Percentiles rank a stretch among this genome's conserved stretches.
Evolutionary conservation across 2,797 vertebrate genomes (phyloP).

Genomic region (Hyperoplus lanceolatus): DNA sequence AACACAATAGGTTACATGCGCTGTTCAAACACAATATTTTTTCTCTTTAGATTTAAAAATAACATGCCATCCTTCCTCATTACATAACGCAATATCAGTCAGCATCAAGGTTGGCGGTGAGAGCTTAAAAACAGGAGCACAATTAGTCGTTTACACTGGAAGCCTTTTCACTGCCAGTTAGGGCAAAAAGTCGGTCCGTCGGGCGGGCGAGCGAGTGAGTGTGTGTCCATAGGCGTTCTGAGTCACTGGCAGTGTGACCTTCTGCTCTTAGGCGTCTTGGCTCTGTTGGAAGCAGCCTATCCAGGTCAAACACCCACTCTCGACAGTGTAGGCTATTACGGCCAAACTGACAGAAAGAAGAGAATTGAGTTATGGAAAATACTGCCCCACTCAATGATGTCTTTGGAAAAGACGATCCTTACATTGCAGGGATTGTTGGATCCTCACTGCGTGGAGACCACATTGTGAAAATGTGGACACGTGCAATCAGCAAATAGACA

Average conservation of each 20-base stretch:
- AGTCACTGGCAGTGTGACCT: slow-evolving; percentile 79
- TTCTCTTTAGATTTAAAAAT: slow-evolving; percentile 76
- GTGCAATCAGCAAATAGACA: slow-evolving; percentile 30
- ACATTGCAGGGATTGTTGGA: slow-evolving; percentile 9
- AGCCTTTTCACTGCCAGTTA: slow-evolving; percentile 67
- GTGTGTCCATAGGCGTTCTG: slow-evolving; percentile 54
- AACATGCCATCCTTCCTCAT: slow-evolving; percentile 66
- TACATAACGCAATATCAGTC: slow-evolving; percentile 76
- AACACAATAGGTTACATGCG: slow-evolving; percentile 65
- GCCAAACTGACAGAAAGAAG: slow-evolving; percentile 30
- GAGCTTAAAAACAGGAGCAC: slow-evolving; percentile 69
- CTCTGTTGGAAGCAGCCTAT: slow-evolving; percentile 63
- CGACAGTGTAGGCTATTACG: slow-evolving; percentile 4
- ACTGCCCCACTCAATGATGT: slow-evolving; percentile 16
- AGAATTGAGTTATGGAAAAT: slow-evolving; percentile 38
- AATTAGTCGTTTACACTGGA: slow-evolving; percentile 78
- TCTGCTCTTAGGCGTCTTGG: slow-evolving; percentile 73
- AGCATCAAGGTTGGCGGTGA: slow-evolving; percentile 70
- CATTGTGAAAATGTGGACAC: slow-evolving; percentile 34
- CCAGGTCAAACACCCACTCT: slow-evolving; percentile 73
- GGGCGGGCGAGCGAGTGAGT: background rate
- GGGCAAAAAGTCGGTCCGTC: slow-evolving; percentile 27
- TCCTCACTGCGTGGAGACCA: slow-evolving; percentile 14
- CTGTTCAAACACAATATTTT: slow-evolving; percentile 64
- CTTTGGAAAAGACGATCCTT: slow-evolving; percentile 11